Conservation (phyloP, 2,113 vertebrate species). For the human (Homo sapiens) region GRCh38 chr7:55488501-55489000, state of each 20-base stretch:
- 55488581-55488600: neutral
- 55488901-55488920: too few relatives aligned
- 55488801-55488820: neutral
- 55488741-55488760: neutral
- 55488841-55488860: neutral
- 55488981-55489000: neutral
- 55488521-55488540: rapidly evolving
- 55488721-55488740: neutral
- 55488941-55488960: rapidly evolving
- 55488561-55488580: neutral
- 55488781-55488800: neutral
- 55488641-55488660: rapidly evolving
- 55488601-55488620: neutral
- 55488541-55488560: neutral
- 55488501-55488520: too few relatives aligned
- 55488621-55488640: neutral
- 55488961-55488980: neutral
- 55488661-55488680: rapidly evolving
- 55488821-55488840: rapidly evolving
- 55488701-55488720: neutral
- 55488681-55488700: neutral
- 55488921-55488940: neutral
- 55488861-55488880: rapidly evolving
- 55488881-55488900: neutral
- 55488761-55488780: neutral